These are phyloP conservation scores for Xestia sexstrigata DNA, from an alignment of 2,888 invertebrate species.

Conservation along the genomic window DNA sequence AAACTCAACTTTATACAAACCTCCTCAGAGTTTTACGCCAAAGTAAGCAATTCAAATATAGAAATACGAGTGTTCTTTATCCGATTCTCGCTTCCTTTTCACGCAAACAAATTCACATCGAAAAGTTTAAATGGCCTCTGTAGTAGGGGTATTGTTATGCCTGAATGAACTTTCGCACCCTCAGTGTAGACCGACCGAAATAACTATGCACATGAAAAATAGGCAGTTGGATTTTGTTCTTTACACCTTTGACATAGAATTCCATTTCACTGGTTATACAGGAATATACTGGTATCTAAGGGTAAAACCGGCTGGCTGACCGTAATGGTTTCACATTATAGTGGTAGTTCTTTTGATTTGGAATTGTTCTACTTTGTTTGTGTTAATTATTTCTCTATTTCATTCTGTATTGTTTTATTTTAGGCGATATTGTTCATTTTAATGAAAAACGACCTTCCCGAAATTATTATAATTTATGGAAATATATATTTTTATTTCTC, in stretches of 20 bases:
- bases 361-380: conserved; percentile 43
- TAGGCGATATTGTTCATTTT: conserved; percentile 13
- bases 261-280: conserved; percentile 31
- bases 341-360: conserved; percentile 46
- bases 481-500: conserved; percentile 30
- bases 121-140: conserved; percentile 71
- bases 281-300: conserved; percentile 36
- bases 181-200: conserved; percentile 74
- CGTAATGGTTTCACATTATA: conserved; percentile 62
- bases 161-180: conserved; percentile 79
- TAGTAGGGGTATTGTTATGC: conserved; percentile 76
- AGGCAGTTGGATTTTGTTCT: conserved; percentile 52
- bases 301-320: conserved; percentile 47
- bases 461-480: conserved; percentile 52
- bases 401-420: conserved; percentile 22
- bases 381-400: conserved; percentile 46
- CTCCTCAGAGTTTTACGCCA: conserved; percentile 36
- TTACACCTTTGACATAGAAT: conserved; percentile 49
- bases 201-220: conserved; percentile 69
- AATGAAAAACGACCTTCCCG: conserved; percentile 29
- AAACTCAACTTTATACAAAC: conserved; percentile 40
- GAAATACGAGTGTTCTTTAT: conserved; percentile 34
- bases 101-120: conserved; percentile 65
- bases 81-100: conserved; percentile 58
- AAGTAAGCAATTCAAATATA: conserved; percentile 47